Percentiles rank a stretch among this genome's conserved stretches.
These are phyloP conservation scores for Rhagonycha fulva DNA, from an alignment of 2,888 invertebrate species.

Conservation along the genomic window DNA sequence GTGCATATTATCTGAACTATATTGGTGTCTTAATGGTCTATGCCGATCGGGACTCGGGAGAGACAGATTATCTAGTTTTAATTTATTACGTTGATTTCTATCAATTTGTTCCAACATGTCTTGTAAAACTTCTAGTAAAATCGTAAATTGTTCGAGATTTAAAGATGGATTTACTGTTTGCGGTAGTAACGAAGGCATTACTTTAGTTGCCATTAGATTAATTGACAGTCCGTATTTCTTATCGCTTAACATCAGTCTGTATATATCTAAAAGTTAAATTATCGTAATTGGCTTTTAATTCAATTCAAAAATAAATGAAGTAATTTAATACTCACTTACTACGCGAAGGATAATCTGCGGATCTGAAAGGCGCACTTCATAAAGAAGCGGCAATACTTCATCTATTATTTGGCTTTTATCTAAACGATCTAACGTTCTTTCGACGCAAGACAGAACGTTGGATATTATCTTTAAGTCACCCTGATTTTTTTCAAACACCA, in stretches of 20 bases:
- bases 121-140: constrained; percentile 81
- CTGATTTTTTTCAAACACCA: constrained; percentile 78
- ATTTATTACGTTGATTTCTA: constrained; percentile 84
- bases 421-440: constrained; percentile 80
- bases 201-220: constrained; percentile 89
- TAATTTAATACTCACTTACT: constrained; percentile 79
- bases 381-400: constrained; percentile 86
- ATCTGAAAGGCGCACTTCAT: constrained; percentile 83
- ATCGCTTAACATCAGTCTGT: constrained; percentile 87
- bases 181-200: constrained; percentile 90
- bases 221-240: constrained; percentile 89
- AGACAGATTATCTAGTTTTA: constrained; percentile 81
- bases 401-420: constrained; percentile 88
- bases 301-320: constrained; percentile 46
- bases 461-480: constrained; percentile 80
- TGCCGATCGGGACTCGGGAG: constrained; percentile 77
- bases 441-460: constrained; percentile 77
- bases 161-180: constrained; percentile 89
- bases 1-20: constrained; percentile 85
- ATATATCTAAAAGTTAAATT: constrained; percentile 72
- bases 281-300: constrained; percentile 59
- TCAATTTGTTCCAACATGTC: constrained; percentile 92
- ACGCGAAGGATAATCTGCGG: constrained; percentile 88
- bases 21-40: constrained; percentile 77
- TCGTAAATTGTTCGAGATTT: constrained; percentile 80